Base-by-base conservation (phyloP, 2,888 invertebrate genomes). In the Latheticus oryzae region DNA sequence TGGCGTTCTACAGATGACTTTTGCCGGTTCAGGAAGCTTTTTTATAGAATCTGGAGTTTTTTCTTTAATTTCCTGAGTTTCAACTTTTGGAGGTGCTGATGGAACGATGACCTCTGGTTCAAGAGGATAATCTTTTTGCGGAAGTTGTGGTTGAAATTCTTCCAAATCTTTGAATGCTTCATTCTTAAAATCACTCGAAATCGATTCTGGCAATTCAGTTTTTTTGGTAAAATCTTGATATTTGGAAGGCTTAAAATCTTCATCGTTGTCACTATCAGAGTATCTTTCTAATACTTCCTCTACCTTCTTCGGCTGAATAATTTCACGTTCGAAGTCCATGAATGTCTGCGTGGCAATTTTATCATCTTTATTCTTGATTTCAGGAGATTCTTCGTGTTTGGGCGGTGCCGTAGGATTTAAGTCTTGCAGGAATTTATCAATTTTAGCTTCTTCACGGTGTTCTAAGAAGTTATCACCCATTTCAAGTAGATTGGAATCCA, bases 261-360 rank as follows among this genome's bases (percentile, higher is more conserved):
- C 80, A 62, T 84, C 69, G 24, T 66, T 62, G 55, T 65, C 70
- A 70, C 83, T 83, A 76, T 84, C 84, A 54, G 84, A 82, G 71
- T 84, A 84, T 73, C 81, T 82, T 72, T 84, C 84, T 21, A 84
- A 80, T 48, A 83, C 68, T 61, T 76, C 76, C 42, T 61, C 61
- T 12, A 32, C 11, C 9, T 32, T 57, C 48, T 56, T 45, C 30
- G 56, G 53, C 17, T 58, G 23, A 32, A 63, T 37, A 17, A 64
- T 58, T 4, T 67, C 72, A 8, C 75, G 67, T 66, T 78, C 77
- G 28, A 62, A 64, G 43, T 77, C 76, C 73, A 77, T 69, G 63
- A 78, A 76, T 45, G 70, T 69, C 58, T 74, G 68, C 28, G 73
- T 71, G 8, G 70, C 66, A 5, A 63, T 26, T 55, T 71, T 73